Base-by-base conservation (phyloP, 2,888 invertebrate species). In the Drosophila neotestacea region DNA sequence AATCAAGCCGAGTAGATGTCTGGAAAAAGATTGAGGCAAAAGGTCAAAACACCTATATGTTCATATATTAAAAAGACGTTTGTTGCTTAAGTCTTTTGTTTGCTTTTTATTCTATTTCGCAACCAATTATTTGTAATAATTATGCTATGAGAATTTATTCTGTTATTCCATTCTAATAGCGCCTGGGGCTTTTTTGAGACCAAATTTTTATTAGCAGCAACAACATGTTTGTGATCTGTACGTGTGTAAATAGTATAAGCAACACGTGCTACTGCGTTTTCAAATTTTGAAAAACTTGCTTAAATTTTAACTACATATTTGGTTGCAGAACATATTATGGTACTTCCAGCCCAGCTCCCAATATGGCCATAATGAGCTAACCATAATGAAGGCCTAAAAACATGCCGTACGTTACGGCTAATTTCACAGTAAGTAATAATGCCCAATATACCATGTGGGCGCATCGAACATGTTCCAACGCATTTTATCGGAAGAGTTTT, bases 1-100 rank as follows among this genome's bases (percentile, higher is more conserved):
- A 68, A 98, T 96, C 71, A 98, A 94, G 0, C 97, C 98, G 92
- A 98, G 97, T 9, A 98, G 93, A 91, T 98, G 98, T 48, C 98
- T 94, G 42, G 2, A 73, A 72, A 16, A 13, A 63, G 6, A 51
- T 7, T 10, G 39, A 22, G 34, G 1, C 6, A 32, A 16, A 34
- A 22, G 34, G 34, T 50, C 10, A 16, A 32, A 32, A 7, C 9
- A 9, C 1, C 2, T 48, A 9, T 38, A 4, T n/a, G n/a, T n/a
- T n/a, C 32, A 1, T 4, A 42, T 4, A 2, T 38, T 6, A 0
- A 0, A 11, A 16, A 22, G 0, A 63, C 52, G 86, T 85, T 83
- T 42, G 69, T 61, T 64, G 62, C 44, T 34, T 36, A 39, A 69
- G 56, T 72, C 69, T 64, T 73, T 73, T 13, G 62, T 44, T 13